Evolutionary conservation across 2,113 vertebrate species (phyloP).

Genomic region (Phalacrocorax carbo): DNA sequence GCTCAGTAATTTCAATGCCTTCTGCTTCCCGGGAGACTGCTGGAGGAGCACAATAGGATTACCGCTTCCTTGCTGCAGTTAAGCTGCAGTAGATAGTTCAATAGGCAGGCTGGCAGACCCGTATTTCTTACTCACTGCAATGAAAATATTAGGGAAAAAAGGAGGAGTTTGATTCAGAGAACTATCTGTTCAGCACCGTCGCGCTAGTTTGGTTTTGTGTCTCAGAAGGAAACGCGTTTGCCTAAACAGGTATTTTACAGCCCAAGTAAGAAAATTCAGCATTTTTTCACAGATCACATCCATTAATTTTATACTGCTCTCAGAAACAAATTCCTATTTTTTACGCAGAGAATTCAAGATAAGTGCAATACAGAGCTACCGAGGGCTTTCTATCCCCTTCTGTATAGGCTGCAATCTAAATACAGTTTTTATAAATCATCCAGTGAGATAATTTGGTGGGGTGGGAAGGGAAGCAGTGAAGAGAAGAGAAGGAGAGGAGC

Average conservation of each 20-base stretch:
- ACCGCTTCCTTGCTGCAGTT: slow-evolving; percentile 69
- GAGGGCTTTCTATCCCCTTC: background rate
- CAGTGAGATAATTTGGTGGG: background rate
- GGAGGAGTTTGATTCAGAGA: slow-evolving; percentile 18
- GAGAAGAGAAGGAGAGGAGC: background rate
- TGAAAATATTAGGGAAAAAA: slow-evolving; percentile 50
- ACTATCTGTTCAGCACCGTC: slow-evolving; percentile 22
- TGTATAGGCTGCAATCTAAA: background rate
- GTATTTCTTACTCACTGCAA: slow-evolving; percentile 61
- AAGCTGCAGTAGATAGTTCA: slow-evolving; percentile 70
- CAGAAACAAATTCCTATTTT: background rate
- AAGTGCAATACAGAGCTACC: background rate
- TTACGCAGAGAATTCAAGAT: background rate
- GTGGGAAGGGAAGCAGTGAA: background rate
- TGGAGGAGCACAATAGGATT: slow-evolving; percentile 77
- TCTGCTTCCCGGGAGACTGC: slow-evolving; percentile 71
- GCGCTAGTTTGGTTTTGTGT: background rate
- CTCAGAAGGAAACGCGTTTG: background rate
- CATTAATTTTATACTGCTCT: background rate
- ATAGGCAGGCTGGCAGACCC: slow-evolving; percentile 52
- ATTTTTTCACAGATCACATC: background rate
- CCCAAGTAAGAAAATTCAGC: background rate
- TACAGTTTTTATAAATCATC: background rate
- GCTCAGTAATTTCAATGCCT: slow-evolving; percentile 67
- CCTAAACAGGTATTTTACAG: background rate